phyloP scores from a whole-genome alignment of 1,140 invertebrate species.

The Alviniconcha marisindica region DNA sequence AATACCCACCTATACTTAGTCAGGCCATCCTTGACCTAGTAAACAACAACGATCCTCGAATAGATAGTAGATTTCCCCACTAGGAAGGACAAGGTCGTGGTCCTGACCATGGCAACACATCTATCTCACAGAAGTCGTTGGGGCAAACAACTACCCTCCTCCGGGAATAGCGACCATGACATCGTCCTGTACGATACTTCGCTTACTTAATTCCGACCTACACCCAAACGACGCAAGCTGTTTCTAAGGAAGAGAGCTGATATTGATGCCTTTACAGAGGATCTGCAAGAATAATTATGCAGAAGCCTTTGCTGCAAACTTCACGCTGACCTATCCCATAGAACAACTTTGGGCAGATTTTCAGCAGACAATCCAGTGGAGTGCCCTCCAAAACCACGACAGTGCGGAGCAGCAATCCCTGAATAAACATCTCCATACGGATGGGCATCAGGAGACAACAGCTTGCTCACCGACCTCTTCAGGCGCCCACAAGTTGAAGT shows the following conservation, averaged over 20 bases:
- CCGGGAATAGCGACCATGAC: constrained; percentile 22
- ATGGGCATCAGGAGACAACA: background rate
- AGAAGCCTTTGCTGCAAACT: background rate
- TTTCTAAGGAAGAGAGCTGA: constrained; percentile 16
- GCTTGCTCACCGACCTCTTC: background rate
- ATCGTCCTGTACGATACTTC: background rate
- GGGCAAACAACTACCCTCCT: background rate
- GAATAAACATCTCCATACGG: background rate
- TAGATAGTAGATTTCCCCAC: constrained; percentile 1
- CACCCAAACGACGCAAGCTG: background rate
- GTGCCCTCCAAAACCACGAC: background rate
- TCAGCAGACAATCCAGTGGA: background rate
- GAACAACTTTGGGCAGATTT: background rate
- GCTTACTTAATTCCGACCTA: background rate
- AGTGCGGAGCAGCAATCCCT: background rate
- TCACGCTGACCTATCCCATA: background rate
- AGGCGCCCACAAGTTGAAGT: too few species aligned
- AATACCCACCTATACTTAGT: background rate
- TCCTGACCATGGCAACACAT: background rate
- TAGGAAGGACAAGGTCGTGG: background rate
- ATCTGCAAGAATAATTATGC: background rate
- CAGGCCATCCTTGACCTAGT: background rate
- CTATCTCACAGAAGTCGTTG: background rate
- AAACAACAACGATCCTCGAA: background rate
- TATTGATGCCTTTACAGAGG: background rate